Evolutionary conservation across 2,888 invertebrate species (phyloP).

Genomic region (Neuroscelio doddi): DNA sequence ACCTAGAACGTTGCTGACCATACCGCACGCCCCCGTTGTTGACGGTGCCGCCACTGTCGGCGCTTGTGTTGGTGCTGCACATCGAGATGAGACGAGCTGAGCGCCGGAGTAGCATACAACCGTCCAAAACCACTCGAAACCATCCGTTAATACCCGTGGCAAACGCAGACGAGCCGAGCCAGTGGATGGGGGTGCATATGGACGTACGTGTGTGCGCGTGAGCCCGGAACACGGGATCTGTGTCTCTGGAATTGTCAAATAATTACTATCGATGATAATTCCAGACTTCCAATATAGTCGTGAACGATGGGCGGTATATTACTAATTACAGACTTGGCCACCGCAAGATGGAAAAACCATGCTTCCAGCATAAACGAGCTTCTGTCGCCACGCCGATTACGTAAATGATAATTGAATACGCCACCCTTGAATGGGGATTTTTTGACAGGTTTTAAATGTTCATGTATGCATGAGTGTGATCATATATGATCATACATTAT

Average conservation of each 20-base stretch:
- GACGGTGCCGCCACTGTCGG: too few species aligned
- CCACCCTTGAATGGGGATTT: neutral
- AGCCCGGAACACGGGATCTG: slow-evolving; percentile 48
- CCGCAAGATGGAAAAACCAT: neutral
- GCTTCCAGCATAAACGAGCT: neutral
- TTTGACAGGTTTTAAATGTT: too few species aligned
- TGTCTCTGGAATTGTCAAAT: slow-evolving; percentile 63
- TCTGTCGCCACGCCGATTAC: slow-evolving; percentile 3
- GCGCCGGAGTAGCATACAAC: slow-evolving; percentile 40
- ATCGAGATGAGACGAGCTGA: slow-evolving; percentile 49
- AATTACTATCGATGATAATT: slow-evolving; percentile 64
- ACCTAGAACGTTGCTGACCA: slow-evolving; percentile 44
- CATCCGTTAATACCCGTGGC: slow-evolving; percentile 63
- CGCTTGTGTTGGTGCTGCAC: slow-evolving; percentile 20
- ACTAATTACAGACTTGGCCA: slow-evolving; percentile 49
- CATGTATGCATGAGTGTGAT: too few species aligned
- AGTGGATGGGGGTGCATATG: slow-evolving; percentile 25
- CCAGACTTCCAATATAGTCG: slow-evolving; percentile 56
- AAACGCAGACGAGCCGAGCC: slow-evolving; percentile 40
- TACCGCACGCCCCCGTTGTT: too few species aligned
- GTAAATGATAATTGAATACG: slow-evolving; percentile 7
- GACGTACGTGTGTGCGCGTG: neutral
- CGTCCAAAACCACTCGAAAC: slow-evolving; percentile 61
- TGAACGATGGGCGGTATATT: slow-evolving; percentile 57
- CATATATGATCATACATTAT: too few species aligned